Evolutionary conservation across 2,113 vertebrate species (phyloP), one percentile per base, ranked within the genome.

Genomic region (Rynchops niger): DNA sequence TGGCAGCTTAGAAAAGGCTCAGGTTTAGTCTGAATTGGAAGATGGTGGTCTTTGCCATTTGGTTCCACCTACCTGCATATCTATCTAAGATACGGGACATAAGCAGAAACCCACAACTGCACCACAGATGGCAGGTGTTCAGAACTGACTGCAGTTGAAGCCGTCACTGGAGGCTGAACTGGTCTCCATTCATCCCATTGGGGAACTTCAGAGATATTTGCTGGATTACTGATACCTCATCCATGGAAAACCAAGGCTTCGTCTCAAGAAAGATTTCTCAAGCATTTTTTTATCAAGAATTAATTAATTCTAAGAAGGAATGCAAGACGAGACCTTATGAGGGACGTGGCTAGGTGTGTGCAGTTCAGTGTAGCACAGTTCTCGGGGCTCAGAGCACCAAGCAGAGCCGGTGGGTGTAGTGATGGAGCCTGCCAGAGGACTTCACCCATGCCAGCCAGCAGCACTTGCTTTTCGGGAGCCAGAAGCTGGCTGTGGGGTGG

Each of bases 391-490:
- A 43, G 56, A 65, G 7, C 21, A 27, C 72, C 8, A 20, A 2
- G 16, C 11, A 58, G 73, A 73, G 18, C 5, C 1, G 2, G 32
- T 47, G 50, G 43, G 11, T 8, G 4, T 26, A 50, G 29, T 23
- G 36, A 47, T 67, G 32, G 52, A 81, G 9, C 15, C 65, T 71
- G 15, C 14, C 53, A 32, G 58, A 81, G 27, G 13, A 38, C n/a
- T n/a, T 93, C 49, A 87, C 11, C 29, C 22, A 4, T 1, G 7
- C 13, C n/a, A 56, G 15, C 32, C 25, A 36, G 11, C 0, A 4
- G 25, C 20, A 58, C n/a, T 20, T 0, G 0, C 18, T 43, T 15
- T 36, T 3, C n/a, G 3, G 43, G 10, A 82, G 2, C 38, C 23
- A 59, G 26, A 74, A 69, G 5, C 12, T 91, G 70, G 32, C 18